Evolutionary conservation across 1,140 invertebrate genomes (phyloP).

Genomic region (Luehdorfia chinensis): DNA sequence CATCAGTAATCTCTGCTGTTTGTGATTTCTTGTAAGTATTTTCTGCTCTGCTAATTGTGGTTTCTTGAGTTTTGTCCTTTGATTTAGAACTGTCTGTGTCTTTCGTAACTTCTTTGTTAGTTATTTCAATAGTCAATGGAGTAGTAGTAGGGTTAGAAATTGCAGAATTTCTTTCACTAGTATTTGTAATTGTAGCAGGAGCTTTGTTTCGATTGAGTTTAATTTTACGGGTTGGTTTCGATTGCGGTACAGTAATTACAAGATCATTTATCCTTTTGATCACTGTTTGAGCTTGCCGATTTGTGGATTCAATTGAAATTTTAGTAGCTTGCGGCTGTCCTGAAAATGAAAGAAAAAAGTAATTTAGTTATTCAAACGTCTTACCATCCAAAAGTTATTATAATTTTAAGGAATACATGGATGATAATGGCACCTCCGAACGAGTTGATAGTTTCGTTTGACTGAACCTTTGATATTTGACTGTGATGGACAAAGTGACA

Average conservation of each 20-base stretch:
- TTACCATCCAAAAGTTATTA: no score
- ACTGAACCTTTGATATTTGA: no score
- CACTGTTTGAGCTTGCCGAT: constrained; percentile 28
- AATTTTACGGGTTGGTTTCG: constrained; percentile 55
- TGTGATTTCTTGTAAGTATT: neutral
- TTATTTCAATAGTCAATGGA: constrained; percentile 1
- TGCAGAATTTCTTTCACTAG: constrained; percentile 17
- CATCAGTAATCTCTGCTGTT: neutral
- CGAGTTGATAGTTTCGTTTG: no score
- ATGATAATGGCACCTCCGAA: no score
- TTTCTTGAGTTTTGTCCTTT: constrained; percentile 18
- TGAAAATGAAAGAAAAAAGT: constrained; percentile 1
- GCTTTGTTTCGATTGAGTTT: constrained; percentile 64
- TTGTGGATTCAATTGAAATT: neutral
- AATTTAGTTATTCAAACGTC: neutral
- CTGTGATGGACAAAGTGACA: no score
- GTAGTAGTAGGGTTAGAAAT: constrained; percentile 17
- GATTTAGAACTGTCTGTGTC: constrained; percentile 17
- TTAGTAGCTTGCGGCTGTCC: constrained; percentile 8
- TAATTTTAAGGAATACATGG: no score
- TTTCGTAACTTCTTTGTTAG: constrained; percentile 13
- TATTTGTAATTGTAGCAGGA: neutral
- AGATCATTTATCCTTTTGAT: constrained; percentile 55
- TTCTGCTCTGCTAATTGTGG: neutral
- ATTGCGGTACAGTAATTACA: constrained; percentile 52